Percentiles rank a stretch among this genome's conserved stretches.
phyloP scores from a whole-genome alignment of 2,113 vertebrate genomes.

The Paramormyrops kingsleyae region DNA sequence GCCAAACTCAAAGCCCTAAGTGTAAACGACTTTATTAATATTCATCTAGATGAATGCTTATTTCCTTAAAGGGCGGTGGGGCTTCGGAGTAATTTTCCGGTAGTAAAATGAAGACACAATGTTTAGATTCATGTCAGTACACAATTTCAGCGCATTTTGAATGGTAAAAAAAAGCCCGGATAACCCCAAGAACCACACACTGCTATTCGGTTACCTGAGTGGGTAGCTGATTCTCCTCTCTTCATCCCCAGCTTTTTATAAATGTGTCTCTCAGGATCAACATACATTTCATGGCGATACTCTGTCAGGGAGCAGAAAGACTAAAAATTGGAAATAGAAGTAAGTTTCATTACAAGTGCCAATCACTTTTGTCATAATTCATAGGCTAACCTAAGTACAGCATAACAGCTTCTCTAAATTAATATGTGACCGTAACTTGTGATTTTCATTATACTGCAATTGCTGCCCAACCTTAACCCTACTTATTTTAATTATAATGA shows the following conservation, averaged over 20 bases:
- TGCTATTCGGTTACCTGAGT: slow-evolving; percentile 58
- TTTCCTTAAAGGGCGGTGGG: neutral
- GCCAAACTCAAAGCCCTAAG: neutral
- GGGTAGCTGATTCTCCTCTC: slow-evolving; percentile 68
- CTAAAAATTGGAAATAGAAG: slow-evolving; percentile 44
- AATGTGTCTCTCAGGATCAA: slow-evolving; percentile 78
- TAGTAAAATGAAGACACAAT: neutral
- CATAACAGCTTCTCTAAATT: neutral
- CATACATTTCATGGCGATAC: slow-evolving; percentile 83
- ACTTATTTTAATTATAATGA: neutral
- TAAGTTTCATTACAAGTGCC: neutral
- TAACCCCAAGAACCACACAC: neutral
- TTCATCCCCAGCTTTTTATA: slow-evolving; percentile 83
- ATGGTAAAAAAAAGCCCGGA: neutral
- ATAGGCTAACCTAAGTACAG: neutral
- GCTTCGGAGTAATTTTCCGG: neutral
- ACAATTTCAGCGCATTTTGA: neutral
- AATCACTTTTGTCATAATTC: no score
- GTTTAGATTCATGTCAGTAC: neutral
- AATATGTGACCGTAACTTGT: neutral
- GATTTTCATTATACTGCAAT: neutral
- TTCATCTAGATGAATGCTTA: neutral
- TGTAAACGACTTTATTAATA: neutral
- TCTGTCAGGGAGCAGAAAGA: slow-evolving; percentile 79
- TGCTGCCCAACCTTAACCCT: neutral